Base-by-base conservation (phyloP, 2,888 invertebrate genomes). In the Lobophora halterata region DNA sequence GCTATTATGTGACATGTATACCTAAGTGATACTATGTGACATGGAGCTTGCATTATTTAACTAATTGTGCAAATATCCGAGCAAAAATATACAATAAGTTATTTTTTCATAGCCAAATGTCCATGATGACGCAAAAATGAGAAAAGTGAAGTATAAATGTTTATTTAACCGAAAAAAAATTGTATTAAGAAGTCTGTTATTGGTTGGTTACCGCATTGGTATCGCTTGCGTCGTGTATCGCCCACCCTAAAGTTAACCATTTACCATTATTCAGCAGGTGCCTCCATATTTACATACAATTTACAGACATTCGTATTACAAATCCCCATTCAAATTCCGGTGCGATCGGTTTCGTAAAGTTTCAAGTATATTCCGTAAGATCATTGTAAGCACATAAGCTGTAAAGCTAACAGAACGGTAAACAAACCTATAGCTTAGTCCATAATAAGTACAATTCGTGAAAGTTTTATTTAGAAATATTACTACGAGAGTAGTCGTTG, bases 211-310 rank as follows among this genome's bases (percentile, higher is more conserved):
- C 21, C 13, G 10, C 16, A 9, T 9, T 10, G 16, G 17, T 17
- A 27, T 27, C 16, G 17, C 17, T 5, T 17, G 16, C 5, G 16
- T 17, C 19, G 9, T 43, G 33, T 39, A 40, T 50, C 42, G 39
- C 51, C n/a, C 46, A 60, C 55, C 36, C 18, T 37, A 17, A 43
- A 67, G 63, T 62, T 66, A 61, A 68, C 58, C 76, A 79, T 85
- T 82, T 79, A 75, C n/a, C n/a, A n/a, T n/a, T 83, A 86, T 86
- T 79, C 86, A 78, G 81, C 86, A 86, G 85, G 85, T 87, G 86
- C 82, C 78, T 74, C 67, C 69, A 52, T 79, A 86, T 87, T 86
- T 79, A 83, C 85, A 87, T 86, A 86, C 81, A 81, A 82, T 85
- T 86, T 85, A 75, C 70, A 72, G 71, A 65, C 47, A 36, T 33